Evolutionary conservation across 2,113 vertebrate genomes (phyloP), one percentile per base, ranked within the genome.

Genomic region (Mastomys coucha): DNA sequence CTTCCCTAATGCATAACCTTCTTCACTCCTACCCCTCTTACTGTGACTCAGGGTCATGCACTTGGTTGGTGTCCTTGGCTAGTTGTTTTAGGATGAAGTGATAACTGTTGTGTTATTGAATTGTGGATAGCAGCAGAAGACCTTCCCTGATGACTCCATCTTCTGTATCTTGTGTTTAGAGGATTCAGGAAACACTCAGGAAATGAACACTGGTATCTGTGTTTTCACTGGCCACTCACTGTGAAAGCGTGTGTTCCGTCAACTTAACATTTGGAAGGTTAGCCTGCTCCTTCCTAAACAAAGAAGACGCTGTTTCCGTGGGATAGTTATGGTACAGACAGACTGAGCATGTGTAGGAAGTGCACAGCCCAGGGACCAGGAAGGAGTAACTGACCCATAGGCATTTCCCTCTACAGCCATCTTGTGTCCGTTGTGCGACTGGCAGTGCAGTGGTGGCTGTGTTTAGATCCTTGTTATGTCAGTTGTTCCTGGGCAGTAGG

Each of bases 381-480:
- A 69, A 20, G 0, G 16, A 49, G 42, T 26, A 53, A 36, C 67
- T 88, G 49, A 28, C 65, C 60, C 22, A 13, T 24, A 0, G 36
- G 7, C 5, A 2, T 67, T 49, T 31, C 22, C 42, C 49, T 31
- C 81, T 63, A 1, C 26, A 39, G 31, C 11, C 39, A 2, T 49
- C n/a, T 63, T 17, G 22, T 11, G 2, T 53, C 65, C 58, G 33
- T 36, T 3, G 0, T 24, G 5, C 4, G 6, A 12, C 70, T 24
- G 42, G n/a, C 33, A 12, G 11, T 2, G 4, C 92, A 60, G 8
- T 42, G 31, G 0, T 14, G 19, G 8, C 33, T n/a, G 6, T 1
- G 0, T 28, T 60, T 5, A 22, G 22, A 28, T 65, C 12, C 5
- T 17, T 28, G 0, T 4, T 4, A 8, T 36, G 9, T 36, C 56